A percentile compares a stretch with the other conserved stretches of the same genome.
phyloP scores from a whole-genome alignment of 2,113 vertebrate genomes.

The Festucalex cinctus region DNA sequence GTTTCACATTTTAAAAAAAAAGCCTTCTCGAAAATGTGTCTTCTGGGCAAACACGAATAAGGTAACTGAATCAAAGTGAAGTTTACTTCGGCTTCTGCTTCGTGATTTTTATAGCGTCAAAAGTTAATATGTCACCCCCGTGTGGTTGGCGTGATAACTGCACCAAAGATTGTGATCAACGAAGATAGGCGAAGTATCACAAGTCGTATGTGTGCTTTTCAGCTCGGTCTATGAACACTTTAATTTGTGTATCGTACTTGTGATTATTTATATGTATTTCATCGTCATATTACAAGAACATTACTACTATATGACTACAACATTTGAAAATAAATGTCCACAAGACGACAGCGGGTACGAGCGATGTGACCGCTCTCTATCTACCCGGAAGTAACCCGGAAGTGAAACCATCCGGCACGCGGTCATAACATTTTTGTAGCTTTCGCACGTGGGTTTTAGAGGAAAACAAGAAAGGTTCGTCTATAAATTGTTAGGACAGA shows the following conservation, averaged over 20 bases:
- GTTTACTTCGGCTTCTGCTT: background rate
- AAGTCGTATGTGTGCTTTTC: background rate
- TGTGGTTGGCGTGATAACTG: slow-evolving; percentile 18
- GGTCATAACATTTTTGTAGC: background rate
- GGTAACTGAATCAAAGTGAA: fast-evolving
- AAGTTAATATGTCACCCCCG: slow-evolving; percentile 6
- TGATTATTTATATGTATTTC: background rate
- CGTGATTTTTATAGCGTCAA: slow-evolving; percentile 3
- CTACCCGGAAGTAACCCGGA: slow-evolving; percentile 25
- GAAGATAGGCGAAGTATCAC: background rate
- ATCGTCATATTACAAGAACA: background rate
- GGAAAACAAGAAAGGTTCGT: slow-evolving; percentile 11
- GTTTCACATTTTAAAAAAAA: background rate
- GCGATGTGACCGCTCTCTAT: background rate
- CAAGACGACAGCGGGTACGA: slow-evolving; percentile 4
- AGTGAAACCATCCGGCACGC: background rate
- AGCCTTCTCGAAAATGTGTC: background rate
- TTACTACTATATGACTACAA: no score
- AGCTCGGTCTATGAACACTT: background rate
- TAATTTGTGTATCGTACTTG: no score
- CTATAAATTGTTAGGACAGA: fast-evolving
- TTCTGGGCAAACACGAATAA: no score
- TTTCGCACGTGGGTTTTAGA: slow-evolving; percentile 10
- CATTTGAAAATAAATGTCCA: background rate
- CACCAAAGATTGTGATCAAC: background rate